These are phyloP conservation scores for Ramphastos sulfuratus DNA, from an alignment of 2,113 vertebrate species.

Conservation along the genomic window DNA sequence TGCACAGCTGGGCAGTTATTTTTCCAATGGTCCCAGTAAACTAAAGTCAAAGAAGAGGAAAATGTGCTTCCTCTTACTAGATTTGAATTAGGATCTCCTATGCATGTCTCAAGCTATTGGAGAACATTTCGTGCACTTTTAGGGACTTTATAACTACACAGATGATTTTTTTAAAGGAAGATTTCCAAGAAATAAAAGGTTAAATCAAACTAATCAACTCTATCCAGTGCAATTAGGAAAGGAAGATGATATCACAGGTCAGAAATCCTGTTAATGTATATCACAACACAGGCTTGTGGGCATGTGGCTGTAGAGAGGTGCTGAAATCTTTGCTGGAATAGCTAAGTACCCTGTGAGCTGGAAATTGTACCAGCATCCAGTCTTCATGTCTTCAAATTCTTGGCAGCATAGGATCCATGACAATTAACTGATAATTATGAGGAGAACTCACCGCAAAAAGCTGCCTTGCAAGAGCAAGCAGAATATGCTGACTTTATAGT, in stretches of 20 bases:
- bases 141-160: not conserved
- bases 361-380: not conserved
- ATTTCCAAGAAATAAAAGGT: not conserved
- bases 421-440: slow-evolving; percentile 44
- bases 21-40: not conserved
- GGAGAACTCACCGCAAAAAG: slow-evolving; percentile 28
- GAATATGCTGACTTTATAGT: slow-evolving; percentile 21
- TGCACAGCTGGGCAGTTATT: not conserved
- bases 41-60: not conserved
- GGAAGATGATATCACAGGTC: not conserved
- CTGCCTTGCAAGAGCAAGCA: slow-evolving; percentile 30
- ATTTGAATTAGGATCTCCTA: not conserved
- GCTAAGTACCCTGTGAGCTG: not conserved
- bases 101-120: not conserved
- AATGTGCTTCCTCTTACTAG: not conserved
- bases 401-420: not conserved
- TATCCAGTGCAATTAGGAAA: not conserved
- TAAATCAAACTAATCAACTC: not conserved
- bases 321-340: not conserved
- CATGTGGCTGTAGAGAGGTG: not conserved
- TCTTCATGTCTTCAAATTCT: slow-evolving; percentile 14
- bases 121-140: not conserved
- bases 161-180: not conserved
- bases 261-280: not conserved
- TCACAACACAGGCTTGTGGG: not conserved